Evolutionary conservation across 2,797 vertebrate genomes (phyloP), one percentile per base, ranked within the genome.

Genomic region (Myotis pilosus): DNA sequence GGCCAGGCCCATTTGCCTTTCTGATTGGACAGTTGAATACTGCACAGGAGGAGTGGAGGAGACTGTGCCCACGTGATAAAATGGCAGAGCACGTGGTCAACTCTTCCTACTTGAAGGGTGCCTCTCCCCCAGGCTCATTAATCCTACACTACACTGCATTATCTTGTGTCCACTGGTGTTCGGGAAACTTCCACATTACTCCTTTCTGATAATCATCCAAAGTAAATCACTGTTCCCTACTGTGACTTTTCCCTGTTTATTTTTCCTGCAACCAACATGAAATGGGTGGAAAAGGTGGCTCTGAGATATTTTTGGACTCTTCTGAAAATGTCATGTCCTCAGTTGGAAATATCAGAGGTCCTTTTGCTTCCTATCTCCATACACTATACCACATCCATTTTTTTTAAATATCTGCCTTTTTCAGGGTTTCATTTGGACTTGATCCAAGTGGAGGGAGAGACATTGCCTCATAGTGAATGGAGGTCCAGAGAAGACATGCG

Each of bases 241-340:
- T 38, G 95, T 93, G 92, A 95, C 89, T 96, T 96, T 87, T 86
- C 87, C 96, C 96, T 23, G 33, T 55, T 79, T 20, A 5, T 80
- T 97, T 97, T 97, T 96, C 95, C 97, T 98, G 85, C 95, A 97
- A 97, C 84, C 95, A 96, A 92, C 78, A 94, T 92, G 96, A 97
- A 96, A 94, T 95, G 95, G 90, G 91, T 88, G 94, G 78, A 81
- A 98, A 97, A 97, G 94, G 95, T 97, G 96, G 97, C 94, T 97
- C 96, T 8, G 0, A 91, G 96, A 96, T 87, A 96, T 97, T 96
- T 93, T 81, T 41, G 89, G 57, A 96, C 91, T 87, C 96, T 96
- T 96, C 80, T 93, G 96, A 95, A 94, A 97, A 97, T 91, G 38
- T 92, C 91, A 80, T 51, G 23, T 78, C 79, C 25, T 87, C 95